A percentile compares a stretch with the other conserved stretches of the same genome.
These are phyloP conservation scores for Mormoops blainvillei DNA, from an alignment of 2,113 vertebrate genomes.

Conservation along the genomic window DNA sequence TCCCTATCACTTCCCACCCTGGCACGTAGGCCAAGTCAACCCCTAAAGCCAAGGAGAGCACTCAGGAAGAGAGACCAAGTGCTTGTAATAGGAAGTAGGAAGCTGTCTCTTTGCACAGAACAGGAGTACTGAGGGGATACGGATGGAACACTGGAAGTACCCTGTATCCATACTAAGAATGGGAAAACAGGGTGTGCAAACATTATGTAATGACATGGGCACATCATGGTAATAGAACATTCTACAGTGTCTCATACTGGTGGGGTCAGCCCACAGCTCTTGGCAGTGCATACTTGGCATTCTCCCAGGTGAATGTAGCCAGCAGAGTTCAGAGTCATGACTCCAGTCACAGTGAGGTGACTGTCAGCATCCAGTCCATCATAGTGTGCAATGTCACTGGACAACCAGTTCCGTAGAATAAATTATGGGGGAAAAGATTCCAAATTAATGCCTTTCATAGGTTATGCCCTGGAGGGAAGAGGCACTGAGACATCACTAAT, in stretches of 20 bases:
- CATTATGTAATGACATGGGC: background rate
- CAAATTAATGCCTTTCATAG: background rate
- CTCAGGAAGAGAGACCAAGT: background rate
- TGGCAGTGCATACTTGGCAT: background rate
- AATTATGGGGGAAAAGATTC: background rate
- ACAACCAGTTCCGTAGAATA: background rate
- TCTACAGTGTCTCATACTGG: background rate
- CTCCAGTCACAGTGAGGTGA: background rate
- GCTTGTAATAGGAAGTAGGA: background rate
- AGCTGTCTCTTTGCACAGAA: background rate
- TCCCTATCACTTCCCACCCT: background rate
- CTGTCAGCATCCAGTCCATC: background rate
- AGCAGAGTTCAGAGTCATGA: background rate
- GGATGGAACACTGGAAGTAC: too few species aligned
- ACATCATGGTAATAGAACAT: rapidly evolving
- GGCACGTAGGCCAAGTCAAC: background rate
- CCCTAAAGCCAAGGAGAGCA: background rate
- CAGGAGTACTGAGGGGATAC: background rate
- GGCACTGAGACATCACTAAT: background rate
- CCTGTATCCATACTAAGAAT: background rate
- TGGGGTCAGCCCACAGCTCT: background rate
- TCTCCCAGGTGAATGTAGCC: background rate
- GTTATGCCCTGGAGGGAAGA: background rate
- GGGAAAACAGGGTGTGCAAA: background rate
- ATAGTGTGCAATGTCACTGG: background rate